Evolutionary conservation across 2,797 vertebrate species (phyloP).

Genomic region (Sitta carolinensis): DNA sequence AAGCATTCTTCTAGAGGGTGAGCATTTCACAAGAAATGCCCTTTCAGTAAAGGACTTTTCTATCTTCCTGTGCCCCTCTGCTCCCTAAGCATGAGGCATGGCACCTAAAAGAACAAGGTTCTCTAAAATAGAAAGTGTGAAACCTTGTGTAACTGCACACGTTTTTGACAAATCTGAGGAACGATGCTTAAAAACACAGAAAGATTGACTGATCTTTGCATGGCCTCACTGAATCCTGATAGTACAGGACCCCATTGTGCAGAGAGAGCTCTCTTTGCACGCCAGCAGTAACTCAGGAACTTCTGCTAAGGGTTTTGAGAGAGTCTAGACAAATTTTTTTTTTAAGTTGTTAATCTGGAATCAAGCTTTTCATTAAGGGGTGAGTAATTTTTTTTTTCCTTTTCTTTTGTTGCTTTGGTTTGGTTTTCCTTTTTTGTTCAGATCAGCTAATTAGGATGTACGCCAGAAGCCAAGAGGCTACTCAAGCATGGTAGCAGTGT

Average conservation of each 20-base stretch:
- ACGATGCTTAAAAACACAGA: not conserved
- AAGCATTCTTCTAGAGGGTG: not conserved
- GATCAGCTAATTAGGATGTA: not conserved
- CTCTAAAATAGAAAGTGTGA: not conserved
- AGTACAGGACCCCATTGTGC: not conserved
- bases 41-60: not conserved
- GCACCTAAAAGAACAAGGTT: not conserved
- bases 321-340: not conserved
- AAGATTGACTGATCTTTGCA: not conserved
- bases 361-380: not conserved
- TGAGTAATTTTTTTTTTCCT: not conserved
- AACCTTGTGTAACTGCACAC: not conserved
- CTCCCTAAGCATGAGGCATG: not conserved
- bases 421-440: not conserved
- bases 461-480: not conserved
- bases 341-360: not conserved
- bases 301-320: not conserved
- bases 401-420: not conserved
- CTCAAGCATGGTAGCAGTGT: not conserved
- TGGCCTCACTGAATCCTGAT: not conserved
- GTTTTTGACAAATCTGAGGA: not conserved
- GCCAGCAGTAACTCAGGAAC: not conserved
- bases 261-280: accelerated
- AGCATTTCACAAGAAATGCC: not conserved
- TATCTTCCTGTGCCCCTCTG: not conserved